Conservation (phyloP, 2,797 vertebrate species). For the Danio aesculapii region DNA sequence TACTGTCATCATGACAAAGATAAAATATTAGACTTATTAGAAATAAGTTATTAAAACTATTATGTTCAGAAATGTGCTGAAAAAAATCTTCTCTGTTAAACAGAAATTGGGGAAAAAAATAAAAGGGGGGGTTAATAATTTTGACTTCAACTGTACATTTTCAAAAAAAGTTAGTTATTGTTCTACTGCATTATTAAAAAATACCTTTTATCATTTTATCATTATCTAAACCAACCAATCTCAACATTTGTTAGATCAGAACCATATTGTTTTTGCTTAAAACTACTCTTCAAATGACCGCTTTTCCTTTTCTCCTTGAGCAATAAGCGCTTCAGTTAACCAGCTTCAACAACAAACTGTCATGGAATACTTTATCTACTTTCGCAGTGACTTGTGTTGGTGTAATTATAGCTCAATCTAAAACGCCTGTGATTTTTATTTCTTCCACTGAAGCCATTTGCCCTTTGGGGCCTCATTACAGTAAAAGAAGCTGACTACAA, state of each 20-base stretch:
- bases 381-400: slow-evolving; percentile 28
- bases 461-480: slow-evolving; percentile 40
- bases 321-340: not conserved
- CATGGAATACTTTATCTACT: not conserved
- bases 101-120: too few relatives aligned
- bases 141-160: too few relatives aligned
- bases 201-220: not conserved
- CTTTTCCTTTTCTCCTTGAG: slow-evolving; percentile 2
- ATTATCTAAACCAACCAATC: not conserved
- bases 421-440: slow-evolving; percentile 7
- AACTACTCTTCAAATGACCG: not conserved
- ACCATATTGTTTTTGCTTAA: not conserved
- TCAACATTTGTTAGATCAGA: not conserved
- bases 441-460: slow-evolving; percentile 30
- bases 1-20: too few relatives aligned
- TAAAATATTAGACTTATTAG: too few relatives aligned
- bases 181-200: too few relatives aligned
- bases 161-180: too few relatives aligned
- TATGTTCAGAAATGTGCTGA: too few relatives aligned
- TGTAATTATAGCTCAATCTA: slow-evolving; percentile 43
- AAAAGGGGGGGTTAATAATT: too few relatives aligned
- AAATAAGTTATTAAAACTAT: too few relatives aligned
- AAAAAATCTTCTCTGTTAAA: too few relatives aligned
- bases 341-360: slow-evolving; percentile 16
- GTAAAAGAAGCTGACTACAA: slow-evolving; percentile 41